Evolutionary conservation across 2,888 invertebrate genomes (phyloP), one percentile per base, ranked within the genome.

Genomic region (Tenthredo distinguenda): DNA sequence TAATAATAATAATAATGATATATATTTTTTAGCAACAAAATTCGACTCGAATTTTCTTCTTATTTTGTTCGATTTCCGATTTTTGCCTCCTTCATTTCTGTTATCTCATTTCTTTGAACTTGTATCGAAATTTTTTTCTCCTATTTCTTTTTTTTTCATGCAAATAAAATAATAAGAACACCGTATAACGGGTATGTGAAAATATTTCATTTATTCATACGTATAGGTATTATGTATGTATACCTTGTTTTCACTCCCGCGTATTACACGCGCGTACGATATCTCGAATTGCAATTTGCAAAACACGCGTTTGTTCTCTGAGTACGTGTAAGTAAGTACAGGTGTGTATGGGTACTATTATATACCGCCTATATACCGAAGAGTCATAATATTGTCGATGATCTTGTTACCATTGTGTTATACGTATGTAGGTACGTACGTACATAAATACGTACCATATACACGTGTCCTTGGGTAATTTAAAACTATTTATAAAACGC

Each of bases 261-360:
- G 50, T 12, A 47, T 47, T 47, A 47, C 5, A 50, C 50, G 50
- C 50, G 10, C 2, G 21, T 21, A 21, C 1, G 21, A 10, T 58
- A 58, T 58, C 58, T 58, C 21, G 58, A 58, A 58, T 58, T 58
- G 58, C 58, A 58, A 58, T n/a, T 58, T 26, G 58, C 58, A 58
- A 58, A 21, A 58, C 58, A 58, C 58, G 18, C 5, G 21, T 58
- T 58, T 21, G 58, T 58, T 21, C 58, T 21, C 58, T 7, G 7
- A 58, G 7, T 21, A 21, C 9, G 21, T 58, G 21, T 21, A 21
- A 9, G n/a, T 12, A 55, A n/a, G 1, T 18, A 26, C 26, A 26
- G 0, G 21, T 21, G 9, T 21, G n/a, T 12, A 43, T 43, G 2
- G 1, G 1, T 18, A n/a, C 5, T 0, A 7, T 18, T 21, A n/a